Evolutionary conservation across 1,140 invertebrate genomes (phyloP).

Genomic region (Sitobion miscanthi): DNA sequence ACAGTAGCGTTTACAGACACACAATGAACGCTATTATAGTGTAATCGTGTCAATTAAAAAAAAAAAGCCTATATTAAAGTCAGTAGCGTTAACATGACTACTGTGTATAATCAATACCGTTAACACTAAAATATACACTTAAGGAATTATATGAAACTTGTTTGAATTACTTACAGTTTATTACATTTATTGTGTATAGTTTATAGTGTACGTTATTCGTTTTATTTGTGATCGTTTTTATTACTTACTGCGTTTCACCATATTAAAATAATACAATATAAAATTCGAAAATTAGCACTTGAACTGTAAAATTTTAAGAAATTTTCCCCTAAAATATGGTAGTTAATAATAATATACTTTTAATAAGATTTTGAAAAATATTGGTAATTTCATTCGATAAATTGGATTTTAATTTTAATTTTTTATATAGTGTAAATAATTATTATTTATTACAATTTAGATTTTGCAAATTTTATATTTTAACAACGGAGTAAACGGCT

Average conservation of each 20-base stretch:
- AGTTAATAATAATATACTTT: neutral
- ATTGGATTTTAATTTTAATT: neutral
- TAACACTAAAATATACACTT: constrained; percentile 5
- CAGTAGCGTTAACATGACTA: neutral
- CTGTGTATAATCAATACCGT: neutral
- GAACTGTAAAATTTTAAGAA: neutral
- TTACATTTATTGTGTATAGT: neutral
- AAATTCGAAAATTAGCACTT: neutral
- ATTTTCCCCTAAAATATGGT: neutral
- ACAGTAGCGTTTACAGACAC: neutral
- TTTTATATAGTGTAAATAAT: neutral
- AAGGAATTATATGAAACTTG: neutral
- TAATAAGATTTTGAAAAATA: neutral
- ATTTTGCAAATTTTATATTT: neutral
- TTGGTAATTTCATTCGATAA: too few species aligned
- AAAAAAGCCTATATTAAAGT: neutral
- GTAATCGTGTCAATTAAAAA: neutral
- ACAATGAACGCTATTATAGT: neutral
- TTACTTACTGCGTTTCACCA: neutral
- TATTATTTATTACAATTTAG: neutral
- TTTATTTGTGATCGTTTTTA: neutral
- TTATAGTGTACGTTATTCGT: neutral
- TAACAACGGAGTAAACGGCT: neutral
- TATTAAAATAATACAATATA: neutral
- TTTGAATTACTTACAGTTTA: neutral